Evolutionary conservation across 2,888 invertebrate species (phyloP).

Genomic region (Nowickia ferox): DNA sequence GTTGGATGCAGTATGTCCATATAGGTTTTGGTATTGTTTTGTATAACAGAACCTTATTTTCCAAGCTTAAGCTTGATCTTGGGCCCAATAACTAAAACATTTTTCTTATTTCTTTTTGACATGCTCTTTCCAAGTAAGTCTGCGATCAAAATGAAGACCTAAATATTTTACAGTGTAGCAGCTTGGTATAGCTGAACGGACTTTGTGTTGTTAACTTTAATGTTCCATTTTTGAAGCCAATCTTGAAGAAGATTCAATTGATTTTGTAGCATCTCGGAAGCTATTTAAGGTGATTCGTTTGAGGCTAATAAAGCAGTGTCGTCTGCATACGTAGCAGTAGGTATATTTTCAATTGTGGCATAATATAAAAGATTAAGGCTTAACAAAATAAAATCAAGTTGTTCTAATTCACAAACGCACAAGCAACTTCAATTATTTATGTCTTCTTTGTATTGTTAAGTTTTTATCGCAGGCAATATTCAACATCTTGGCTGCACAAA

Average conservation of each 20-base stretch:
- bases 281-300: neutral
- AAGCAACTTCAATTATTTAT: neutral
- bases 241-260: no score
- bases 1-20: conserved; percentile 8
- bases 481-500: conserved; percentile 1
- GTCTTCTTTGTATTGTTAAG: neutral
- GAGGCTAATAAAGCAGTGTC: conserved; percentile 2
- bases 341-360: no score
- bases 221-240: no score
- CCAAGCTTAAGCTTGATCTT: no score
- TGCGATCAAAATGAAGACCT: no score
- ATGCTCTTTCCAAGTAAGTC: conserved; percentile 18
- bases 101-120: conserved; percentile 19
- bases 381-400: neutral
- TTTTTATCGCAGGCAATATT: neutral
- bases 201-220: no score
- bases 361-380: neutral
- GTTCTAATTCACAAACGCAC: no score
- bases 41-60: no score
- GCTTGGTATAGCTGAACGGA: no score
- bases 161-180: no score
- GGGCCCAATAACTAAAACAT: conserved; percentile 2
- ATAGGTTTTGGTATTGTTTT: conserved; percentile 22
- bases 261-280: neutral
- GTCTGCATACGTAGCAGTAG: no score